Percentiles rank a stretch among this genome's conserved stretches.
These are phyloP conservation scores for Steromphala cineraria DNA, from an alignment of 2,888 invertebrate species.

Conservation along the genomic window DNA sequence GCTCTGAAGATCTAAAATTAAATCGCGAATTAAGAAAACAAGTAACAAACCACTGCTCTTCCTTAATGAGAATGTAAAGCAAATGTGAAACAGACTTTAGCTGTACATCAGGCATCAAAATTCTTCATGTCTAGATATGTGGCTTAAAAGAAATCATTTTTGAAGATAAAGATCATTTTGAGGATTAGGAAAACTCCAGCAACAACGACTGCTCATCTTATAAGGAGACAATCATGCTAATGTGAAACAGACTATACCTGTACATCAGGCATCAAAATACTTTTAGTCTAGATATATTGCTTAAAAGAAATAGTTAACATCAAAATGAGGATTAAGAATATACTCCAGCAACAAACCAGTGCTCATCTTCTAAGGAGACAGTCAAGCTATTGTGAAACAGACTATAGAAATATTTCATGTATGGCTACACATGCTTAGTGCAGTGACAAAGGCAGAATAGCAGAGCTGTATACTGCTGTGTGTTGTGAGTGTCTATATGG, in stretches of 20 bases:
- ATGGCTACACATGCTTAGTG: constrained; percentile 2
- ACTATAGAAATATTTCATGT: constrained; percentile 17
- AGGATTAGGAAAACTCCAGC: too few species aligned
- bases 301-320: not conserved
- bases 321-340: too few species aligned
- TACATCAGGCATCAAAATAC: not conserved
- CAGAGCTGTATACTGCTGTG: not conserved
- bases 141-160: too few species aligned
- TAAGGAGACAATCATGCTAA: not conserved
- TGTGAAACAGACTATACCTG: not conserved
- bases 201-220: too few species aligned
- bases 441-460: not conserved
- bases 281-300: not conserved
- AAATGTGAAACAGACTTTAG: too few species aligned
- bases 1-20: too few species aligned
- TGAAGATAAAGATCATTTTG: not conserved
- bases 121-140: too few species aligned
- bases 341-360: too few species aligned
- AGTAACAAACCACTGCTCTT: too few species aligned
- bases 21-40: too few species aligned
- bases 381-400: not conserved
- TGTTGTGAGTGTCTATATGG: constrained; percentile 7
- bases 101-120: too few species aligned
- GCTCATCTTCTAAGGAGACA: not conserved
- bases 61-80: too few species aligned